Evolutionary conservation across 2,113 vertebrate genomes (phyloP).

Genomic region (Tricholaema leucomelas): DNA sequence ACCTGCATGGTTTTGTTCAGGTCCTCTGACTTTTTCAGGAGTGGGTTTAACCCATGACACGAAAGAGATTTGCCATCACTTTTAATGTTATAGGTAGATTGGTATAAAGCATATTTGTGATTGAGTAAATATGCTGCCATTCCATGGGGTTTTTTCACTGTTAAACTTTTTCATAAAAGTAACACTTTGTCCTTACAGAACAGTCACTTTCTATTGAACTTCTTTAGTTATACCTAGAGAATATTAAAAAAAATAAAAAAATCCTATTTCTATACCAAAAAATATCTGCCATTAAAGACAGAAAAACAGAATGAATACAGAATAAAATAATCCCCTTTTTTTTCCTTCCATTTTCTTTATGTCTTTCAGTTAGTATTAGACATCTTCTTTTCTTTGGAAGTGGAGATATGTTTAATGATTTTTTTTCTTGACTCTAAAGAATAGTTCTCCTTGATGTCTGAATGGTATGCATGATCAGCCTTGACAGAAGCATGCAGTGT

Average conservation of each 20-base stretch:
- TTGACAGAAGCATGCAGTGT: background rate
- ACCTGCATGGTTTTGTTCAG: background rate
- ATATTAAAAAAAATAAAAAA: background rate
- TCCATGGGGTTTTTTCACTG: background rate
- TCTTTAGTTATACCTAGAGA: background rate
- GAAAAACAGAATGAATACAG: background rate
- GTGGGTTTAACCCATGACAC: background rate
- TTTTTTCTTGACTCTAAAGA: background rate
- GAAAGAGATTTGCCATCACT: background rate
- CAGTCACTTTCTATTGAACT: background rate
- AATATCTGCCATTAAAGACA: background rate
- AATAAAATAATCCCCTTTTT: background rate
- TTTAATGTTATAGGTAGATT: background rate
- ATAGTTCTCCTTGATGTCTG: background rate
- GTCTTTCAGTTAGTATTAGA: background rate
- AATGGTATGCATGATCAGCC: background rate
- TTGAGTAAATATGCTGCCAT: background rate
- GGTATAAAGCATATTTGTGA: background rate
- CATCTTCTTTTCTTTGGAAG: background rate
- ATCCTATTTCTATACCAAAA: accelerated
- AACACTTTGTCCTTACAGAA: background rate
- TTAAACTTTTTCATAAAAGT: background rate
- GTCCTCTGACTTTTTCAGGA: background rate
- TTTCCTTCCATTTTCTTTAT: background rate
- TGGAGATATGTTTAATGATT: background rate